These are phyloP conservation scores for Penaeus vannamei DNA, from an alignment of 1,140 invertebrate species.

Conservation along the genomic window DNA sequence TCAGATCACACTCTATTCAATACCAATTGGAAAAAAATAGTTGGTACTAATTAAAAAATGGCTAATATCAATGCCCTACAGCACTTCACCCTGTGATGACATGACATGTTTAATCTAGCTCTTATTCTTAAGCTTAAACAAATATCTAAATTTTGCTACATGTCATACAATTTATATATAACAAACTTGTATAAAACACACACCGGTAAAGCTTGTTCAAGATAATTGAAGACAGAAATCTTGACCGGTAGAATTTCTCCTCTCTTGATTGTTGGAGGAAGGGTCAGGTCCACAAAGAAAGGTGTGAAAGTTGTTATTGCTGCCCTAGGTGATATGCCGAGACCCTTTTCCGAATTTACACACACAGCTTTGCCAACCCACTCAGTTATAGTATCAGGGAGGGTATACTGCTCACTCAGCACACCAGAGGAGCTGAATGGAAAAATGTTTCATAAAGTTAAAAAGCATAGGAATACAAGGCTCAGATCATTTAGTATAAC, in stretches of 20 bases:
- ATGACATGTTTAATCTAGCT: too few relatives aligned
- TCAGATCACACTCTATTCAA: too few relatives aligned
- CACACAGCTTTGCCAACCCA: constrained; percentile 82
- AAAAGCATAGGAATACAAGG: too few relatives aligned
- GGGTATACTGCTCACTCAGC: constrained; percentile 69
- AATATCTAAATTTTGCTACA: too few relatives aligned
- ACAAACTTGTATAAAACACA: constrained; percentile 44
- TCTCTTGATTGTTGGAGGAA: constrained; percentile 81
- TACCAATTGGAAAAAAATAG: too few relatives aligned
- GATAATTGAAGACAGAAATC: constrained; percentile 82
- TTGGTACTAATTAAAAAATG: background rate
- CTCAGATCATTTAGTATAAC: too few relatives aligned
- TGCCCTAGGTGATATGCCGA: constrained; percentile 77
- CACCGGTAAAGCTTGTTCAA: constrained; percentile 78
- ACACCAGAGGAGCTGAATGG: too few relatives aligned
- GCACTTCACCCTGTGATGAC: too few relatives aligned
- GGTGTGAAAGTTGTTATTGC: constrained; percentile 79
- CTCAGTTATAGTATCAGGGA: constrained; percentile 83
- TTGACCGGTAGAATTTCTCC: constrained; percentile 80
- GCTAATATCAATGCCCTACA: too few relatives aligned
- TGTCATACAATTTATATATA: too few relatives aligned
- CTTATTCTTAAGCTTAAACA: too few relatives aligned
- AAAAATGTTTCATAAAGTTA: too few relatives aligned
- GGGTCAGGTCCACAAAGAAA: constrained; percentile 81
- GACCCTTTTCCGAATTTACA: constrained; percentile 76